phyloP scores from a whole-genome alignment of 2,113 vertebrate genomes.

The Apus apus region DNA sequence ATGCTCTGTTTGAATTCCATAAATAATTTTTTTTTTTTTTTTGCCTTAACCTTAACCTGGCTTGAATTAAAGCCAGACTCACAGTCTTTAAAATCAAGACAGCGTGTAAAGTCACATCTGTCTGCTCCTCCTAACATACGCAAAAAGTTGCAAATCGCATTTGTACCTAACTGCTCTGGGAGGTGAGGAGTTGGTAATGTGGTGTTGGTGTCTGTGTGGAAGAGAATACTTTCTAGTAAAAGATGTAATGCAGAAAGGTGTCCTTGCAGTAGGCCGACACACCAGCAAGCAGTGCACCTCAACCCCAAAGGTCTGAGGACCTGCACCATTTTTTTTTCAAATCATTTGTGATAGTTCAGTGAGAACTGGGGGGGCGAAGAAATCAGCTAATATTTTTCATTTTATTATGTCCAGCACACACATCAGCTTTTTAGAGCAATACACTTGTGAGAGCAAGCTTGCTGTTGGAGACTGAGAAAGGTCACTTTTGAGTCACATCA shows the following conservation, averaged over 20 bases:
- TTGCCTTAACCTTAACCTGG: background rate
- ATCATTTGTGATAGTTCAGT: background rate
- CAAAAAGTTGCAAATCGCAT: background rate
- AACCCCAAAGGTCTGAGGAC: background rate
- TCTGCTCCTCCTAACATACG: background rate
- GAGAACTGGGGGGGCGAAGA: background rate
- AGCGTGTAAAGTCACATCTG: background rate
- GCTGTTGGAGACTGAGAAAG: background rate
- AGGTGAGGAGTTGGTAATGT: fast-evolving
- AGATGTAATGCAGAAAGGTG: background rate
- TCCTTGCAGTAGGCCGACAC: background rate
- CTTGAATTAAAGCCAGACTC: background rate
- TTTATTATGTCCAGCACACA: background rate
- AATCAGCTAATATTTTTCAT: background rate
- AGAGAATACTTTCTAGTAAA: background rate
- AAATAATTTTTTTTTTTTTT: background rate
- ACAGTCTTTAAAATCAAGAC: background rate
- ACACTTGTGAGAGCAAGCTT: background rate
- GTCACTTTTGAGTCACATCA: background rate
- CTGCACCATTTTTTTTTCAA: background rate
- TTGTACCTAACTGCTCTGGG: background rate
- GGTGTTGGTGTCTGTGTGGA: background rate
- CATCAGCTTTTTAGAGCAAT: background rate
- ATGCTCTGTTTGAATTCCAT: background rate
- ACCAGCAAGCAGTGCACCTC: background rate